Evolutionary conservation across 2,797 vertebrate species (phyloP).

Genomic region (Smutsia gigantea): DNA sequence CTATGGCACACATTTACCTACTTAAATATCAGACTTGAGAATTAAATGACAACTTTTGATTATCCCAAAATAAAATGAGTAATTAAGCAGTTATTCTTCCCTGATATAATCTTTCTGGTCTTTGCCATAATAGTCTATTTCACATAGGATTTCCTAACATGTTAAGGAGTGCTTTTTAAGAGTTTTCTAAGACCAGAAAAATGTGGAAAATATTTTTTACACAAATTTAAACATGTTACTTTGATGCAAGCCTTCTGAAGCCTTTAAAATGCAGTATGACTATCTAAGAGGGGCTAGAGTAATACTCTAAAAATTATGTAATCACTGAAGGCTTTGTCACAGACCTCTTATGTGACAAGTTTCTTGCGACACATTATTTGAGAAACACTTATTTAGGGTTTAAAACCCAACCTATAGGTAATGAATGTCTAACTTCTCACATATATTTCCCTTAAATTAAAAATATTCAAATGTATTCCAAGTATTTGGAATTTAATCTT

Average conservation of each 20-base stretch:
- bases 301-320: not conserved
- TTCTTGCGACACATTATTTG: not conserved
- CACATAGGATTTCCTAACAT: not conserved
- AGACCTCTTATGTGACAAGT: not conserved
- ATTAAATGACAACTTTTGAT: not conserved
- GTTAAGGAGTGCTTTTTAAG: not conserved
- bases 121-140: conserved; percentile 2
- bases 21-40: not conserved
- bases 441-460: conserved; percentile 11
- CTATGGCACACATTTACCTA: not conserved
- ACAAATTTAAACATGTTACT: not conserved
- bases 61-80: not conserved
- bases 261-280: not conserved
- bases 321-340: not conserved
- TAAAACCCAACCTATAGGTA: not conserved
- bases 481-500: conserved; percentile 21
- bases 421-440: not conserved
- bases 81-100: not conserved
- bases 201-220: not conserved
- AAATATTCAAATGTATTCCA: not conserved
- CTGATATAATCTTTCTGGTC: not conserved
- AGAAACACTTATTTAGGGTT: not conserved
- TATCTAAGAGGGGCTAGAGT: not conserved
- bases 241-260: not conserved
- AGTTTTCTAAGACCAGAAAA: conserved; percentile 27